These are phyloP conservation scores for Solea solea DNA, from an alignment of 2,113 vertebrate genomes.

Conservation along the genomic window DNA sequence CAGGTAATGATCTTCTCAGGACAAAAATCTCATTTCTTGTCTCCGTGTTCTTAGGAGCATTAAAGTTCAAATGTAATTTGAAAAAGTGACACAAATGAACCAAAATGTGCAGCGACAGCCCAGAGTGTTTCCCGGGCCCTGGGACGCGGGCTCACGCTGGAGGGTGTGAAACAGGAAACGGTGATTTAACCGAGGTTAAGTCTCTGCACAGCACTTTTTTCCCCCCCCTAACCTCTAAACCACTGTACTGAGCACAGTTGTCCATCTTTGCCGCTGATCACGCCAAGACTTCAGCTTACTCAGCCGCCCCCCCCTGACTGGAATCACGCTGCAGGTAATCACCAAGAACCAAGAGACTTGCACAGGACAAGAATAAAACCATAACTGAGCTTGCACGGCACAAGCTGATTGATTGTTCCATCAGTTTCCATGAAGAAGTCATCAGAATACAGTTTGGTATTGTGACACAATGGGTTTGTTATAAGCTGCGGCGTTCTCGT, in stretches of 20 bases:
- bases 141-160: background rate
- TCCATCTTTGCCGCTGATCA: conserved; percentile 32
- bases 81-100: conserved; percentile 29
- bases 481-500: background rate
- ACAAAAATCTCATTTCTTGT: conserved; percentile 42
- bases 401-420: conserved; percentile 4
- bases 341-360: conserved; percentile 2
- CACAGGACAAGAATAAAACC: conserved; percentile 6
- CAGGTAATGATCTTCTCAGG: conserved; percentile 32
- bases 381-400: background rate
- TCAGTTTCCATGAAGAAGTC: background rate
- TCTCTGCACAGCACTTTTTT: background rate
- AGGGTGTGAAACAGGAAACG: conserved; percentile 10
- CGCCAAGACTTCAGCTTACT: conserved; percentile 35
- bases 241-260: conserved; percentile 15
- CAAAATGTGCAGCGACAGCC: conserved; percentile 9
- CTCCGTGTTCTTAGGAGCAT: conserved; percentile 30
- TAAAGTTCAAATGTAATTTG: conserved; percentile 20
- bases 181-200: conserved; percentile 17
- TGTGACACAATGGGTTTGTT: background rate
- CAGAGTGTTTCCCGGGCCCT: conserved; percentile 12
- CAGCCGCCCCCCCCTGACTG: conserved; percentile 25
- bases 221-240: conserved; percentile 4
- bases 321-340: conserved; percentile 40
- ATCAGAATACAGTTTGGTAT: background rate